These are phyloP conservation scores for Drosophila quasianomalipes DNA, from an alignment of 2,888 invertebrate genomes.

Conservation along the genomic window DNA sequence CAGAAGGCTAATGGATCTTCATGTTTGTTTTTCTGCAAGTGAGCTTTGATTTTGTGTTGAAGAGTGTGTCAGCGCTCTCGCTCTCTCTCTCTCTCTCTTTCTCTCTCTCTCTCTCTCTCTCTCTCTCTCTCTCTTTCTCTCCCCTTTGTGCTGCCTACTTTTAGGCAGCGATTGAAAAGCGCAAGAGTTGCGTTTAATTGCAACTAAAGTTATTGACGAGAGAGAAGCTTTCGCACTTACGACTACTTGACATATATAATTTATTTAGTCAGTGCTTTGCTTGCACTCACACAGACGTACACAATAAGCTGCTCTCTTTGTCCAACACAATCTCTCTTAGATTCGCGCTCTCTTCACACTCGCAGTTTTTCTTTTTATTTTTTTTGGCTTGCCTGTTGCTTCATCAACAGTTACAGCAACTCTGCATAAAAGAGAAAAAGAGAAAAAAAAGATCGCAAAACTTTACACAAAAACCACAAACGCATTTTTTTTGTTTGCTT, in stretches of 20 bases:
- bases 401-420: slow-evolving; percentile 37
- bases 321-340: background rate
- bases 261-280: background rate
- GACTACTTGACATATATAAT: background rate
- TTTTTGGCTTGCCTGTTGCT: slow-evolving; percentile 56
- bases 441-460: slow-evolving; percentile 28
- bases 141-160: slow-evolving; percentile 60
- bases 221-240: slow-evolving; percentile 2
- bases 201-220: slow-evolving; percentile 12
- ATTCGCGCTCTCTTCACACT: background rate
- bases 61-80: background rate
- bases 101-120: background rate
- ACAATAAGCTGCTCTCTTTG: background rate
- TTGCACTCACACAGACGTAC: background rate
- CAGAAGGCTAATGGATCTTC: slow-evolving; percentile 34
- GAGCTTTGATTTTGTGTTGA: slow-evolving; percentile 9
- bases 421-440: slow-evolving; percentile 13
- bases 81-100: background rate
- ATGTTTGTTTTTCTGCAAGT: background rate
- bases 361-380: slow-evolving; percentile 11
- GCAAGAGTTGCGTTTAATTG: slow-evolving; percentile 2
- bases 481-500: slow-evolving; percentile 47
- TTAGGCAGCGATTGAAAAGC: slow-evolving; percentile 47
- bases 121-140: background rate
- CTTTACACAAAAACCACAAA: slow-evolving; percentile 45